Conservation (phyloP, 2,797 vertebrate species). For the Amazona ochrocephala region DNA sequence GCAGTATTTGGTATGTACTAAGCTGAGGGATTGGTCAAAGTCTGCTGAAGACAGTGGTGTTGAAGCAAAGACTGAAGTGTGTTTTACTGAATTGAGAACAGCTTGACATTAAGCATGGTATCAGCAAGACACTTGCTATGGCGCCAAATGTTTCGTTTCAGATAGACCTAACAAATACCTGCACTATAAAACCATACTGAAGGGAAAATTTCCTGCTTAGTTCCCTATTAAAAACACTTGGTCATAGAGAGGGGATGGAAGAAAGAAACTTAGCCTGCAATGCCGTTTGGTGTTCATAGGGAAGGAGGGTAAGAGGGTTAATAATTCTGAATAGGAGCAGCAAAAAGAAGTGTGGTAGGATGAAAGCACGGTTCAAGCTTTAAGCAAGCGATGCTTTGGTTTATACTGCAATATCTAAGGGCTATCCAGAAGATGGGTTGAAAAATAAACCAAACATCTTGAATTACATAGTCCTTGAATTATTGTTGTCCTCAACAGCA, state of each 20-base stretch:
- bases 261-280: not conserved
- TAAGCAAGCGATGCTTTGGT: not conserved
- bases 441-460: not conserved
- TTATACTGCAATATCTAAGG: not conserved
- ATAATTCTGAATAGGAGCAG: not conserved
- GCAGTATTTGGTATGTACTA: not conserved
- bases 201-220: not conserved
- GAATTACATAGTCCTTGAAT: not conserved
- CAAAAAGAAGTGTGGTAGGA: not conserved
- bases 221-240: not conserved
- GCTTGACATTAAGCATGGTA: not conserved
- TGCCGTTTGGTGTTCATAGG: not conserved
- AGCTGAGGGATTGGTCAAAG: not conserved
- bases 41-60: not conserved
- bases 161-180: not conserved
- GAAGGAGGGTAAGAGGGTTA: not conserved
- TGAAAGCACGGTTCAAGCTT: not conserved
- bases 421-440: fast-evolving
- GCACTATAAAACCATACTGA: not conserved
- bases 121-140: not conserved
- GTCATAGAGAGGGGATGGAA: not conserved
- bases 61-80: not conserved
- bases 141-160: not conserved
- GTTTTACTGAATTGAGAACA: not conserved
- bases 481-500: not conserved